These are phyloP conservation scores for Orius insidiosus DNA, from an alignment of 1,140 invertebrate genomes.

Conservation along the genomic window DNA sequence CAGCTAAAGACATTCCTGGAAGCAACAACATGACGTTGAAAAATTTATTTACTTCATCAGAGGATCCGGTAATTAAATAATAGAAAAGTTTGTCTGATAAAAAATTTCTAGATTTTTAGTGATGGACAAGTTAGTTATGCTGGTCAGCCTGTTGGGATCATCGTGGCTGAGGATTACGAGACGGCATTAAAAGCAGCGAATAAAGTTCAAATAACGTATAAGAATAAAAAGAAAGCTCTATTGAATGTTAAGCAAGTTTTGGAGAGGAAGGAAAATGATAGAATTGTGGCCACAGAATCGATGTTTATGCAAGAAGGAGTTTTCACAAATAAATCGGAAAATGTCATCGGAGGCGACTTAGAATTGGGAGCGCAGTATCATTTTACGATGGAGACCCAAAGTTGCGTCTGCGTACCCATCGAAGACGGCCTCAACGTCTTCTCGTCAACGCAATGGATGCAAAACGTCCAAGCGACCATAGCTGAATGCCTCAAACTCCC, in stretches of 20 bases:
- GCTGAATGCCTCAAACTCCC: conserved; percentile 19
- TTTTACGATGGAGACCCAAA: conserved; percentile 48
- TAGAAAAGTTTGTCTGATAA: conserved; percentile 1
- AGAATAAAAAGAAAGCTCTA: conserved; percentile 32
- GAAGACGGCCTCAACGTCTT: conserved; percentile 49
- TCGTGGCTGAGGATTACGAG: conserved; percentile 42
- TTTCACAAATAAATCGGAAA: background rate
- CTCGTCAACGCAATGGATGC: conserved; percentile 29
- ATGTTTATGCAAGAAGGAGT: background rate
- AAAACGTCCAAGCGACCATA: conserved; percentile 18
- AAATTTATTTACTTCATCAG: background rate
- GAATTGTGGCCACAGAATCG: background rate
- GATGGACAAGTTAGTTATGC: conserved; percentile 37
- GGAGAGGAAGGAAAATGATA: background rate
- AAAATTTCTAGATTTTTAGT: conserved; percentile 27
- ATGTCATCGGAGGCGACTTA: conserved; percentile 25
- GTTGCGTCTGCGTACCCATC: conserved; percentile 37
- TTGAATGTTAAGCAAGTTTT: conserved; percentile 43
- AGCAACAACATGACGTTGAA: conserved; percentile 29
- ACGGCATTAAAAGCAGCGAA: conserved; percentile 41
- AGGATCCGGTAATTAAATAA: background rate
- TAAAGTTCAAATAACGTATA: conserved; percentile 46
- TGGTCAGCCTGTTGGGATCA: conserved; percentile 51
- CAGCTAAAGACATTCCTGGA: conserved; percentile 58
- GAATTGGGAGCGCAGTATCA: conserved; percentile 35